Conservation (phyloP, 1,140 invertebrate genomes). For the Venturia canescens region DNA sequence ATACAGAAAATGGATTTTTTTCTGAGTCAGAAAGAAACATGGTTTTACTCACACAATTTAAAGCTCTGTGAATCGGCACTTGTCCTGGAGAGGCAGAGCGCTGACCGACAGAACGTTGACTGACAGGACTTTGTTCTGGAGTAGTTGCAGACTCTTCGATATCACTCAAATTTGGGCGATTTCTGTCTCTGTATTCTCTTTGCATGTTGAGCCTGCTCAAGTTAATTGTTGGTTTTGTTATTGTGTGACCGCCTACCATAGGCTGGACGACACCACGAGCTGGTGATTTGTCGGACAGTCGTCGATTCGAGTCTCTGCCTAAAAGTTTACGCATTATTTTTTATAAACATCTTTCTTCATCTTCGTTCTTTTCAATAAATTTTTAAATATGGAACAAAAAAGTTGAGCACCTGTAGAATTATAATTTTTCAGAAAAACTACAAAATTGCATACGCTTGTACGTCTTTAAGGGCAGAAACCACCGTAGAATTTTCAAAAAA, state of each 20-base stretch:
- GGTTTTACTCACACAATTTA: slow-evolving; percentile 16
- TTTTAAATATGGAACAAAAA: too few relatives aligned
- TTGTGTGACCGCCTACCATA: slow-evolving; percentile 74
- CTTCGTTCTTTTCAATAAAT: too few relatives aligned
- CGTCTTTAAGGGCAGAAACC: too few relatives aligned
- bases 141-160: slow-evolving; percentile 65
- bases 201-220: slow-evolving; percentile 72
- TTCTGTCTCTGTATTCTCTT: slow-evolving; percentile 63
- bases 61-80: slow-evolving; percentile 38
- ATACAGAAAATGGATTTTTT: too few relatives aligned
- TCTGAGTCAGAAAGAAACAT: background rate
- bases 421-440: too few relatives aligned
- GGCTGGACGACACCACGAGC: slow-evolving; percentile 73
- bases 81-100: slow-evolving; percentile 30
- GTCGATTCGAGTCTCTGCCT: slow-evolving; percentile 61
- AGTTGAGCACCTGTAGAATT: too few relatives aligned
- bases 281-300: slow-evolving; percentile 68
- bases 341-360: too few relatives aligned
- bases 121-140: slow-evolving; percentile 48
- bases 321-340: slow-evolving; percentile 28
- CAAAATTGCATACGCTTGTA: too few relatives aligned
- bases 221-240: slow-evolving; percentile 74
- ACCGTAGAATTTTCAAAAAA: too few relatives aligned
- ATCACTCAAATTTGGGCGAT: slow-evolving; percentile 65
- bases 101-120: slow-evolving; percentile 25